Percentiles rank a stretch among this genome's conserved stretches.
phyloP scores from a whole-genome alignment of 2,797 vertebrate genomes.

The Thripadectes ignobilis region DNA sequence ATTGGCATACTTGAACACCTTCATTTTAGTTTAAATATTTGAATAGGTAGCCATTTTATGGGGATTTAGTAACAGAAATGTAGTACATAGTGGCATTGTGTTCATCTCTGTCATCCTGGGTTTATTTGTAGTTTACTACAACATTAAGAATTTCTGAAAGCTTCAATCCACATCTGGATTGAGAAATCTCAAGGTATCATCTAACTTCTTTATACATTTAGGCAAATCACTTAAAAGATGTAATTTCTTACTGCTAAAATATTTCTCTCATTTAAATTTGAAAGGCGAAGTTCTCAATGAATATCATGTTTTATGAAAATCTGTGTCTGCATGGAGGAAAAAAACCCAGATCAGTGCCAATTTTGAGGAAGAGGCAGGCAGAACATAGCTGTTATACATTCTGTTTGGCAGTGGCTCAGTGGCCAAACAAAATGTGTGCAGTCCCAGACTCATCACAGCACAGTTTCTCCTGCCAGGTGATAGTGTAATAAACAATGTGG shows the following conservation, averaged over 20 bases:
- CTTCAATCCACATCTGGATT: not conserved
- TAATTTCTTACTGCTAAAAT: not conserved
- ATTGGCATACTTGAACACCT: not conserved
- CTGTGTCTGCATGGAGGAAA: not conserved
- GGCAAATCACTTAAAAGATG: not conserved
- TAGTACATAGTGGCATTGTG: not conserved
- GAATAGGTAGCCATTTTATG: not conserved
- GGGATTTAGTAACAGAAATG: not conserved
- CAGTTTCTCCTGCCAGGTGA: conserved; percentile 46
- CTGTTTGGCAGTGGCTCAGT: conserved; percentile 41
- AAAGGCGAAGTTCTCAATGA: not conserved
- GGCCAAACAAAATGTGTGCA: conserved; percentile 28
- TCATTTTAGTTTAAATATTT: not conserved
- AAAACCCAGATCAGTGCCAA: not conserved
- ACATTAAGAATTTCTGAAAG: not conserved
- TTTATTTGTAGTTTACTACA: not conserved
- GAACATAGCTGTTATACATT: conserved; percentile 50
- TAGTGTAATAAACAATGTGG: not conserved
- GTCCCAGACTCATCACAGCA: conserved; percentile 22
- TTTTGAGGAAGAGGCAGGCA: conserved; percentile 39
- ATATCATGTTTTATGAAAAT: conserved; percentile 1
- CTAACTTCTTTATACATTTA: not conserved
- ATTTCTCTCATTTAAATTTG: not conserved
- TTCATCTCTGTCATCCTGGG: not conserved
- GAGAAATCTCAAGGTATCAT: not conserved